phyloP scores from a whole-genome alignment of 2,888 invertebrate species.

The Meloe dianella region DNA sequence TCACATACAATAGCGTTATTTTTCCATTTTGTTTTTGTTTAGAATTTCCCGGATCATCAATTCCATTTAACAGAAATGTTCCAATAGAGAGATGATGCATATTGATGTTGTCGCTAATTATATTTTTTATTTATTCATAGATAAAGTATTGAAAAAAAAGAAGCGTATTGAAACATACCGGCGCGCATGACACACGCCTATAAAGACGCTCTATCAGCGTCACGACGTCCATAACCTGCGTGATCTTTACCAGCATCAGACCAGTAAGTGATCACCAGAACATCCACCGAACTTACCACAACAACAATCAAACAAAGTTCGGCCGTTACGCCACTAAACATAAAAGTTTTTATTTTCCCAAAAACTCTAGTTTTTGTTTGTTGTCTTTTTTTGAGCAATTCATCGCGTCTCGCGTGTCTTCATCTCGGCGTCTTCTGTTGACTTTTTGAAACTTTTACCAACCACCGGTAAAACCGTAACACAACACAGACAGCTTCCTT shows the following conservation, averaged over 20 bases:
- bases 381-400: not conserved
- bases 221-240: slow-evolving; percentile 40
- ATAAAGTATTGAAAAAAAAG: slow-evolving; percentile 28
- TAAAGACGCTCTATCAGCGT: slow-evolving; percentile 40
- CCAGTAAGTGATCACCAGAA: not conserved
- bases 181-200: slow-evolving; percentile 39
- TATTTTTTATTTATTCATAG: slow-evolving; percentile 22
- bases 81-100: not conserved
- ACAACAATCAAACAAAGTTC: not conserved
- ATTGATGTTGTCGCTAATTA: not conserved
- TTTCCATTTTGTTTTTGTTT: not conserved
- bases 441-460: not conserved
- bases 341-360: too few species aligned
- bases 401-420: not conserved
- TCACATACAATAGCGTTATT: not conserved
- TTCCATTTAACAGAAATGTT: not conserved
- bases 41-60: slow-evolving; percentile 5
- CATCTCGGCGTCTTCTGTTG: not conserved
- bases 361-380: not conserved
- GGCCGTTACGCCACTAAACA: not conserved
- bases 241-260: slow-evolving; percentile 31
- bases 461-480: not conserved
- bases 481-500: not conserved
- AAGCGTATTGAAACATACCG: slow-evolving; percentile 17
- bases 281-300: not conserved